These are phyloP conservation scores for Tor tambroides DNA, from an alignment of 2,113 vertebrate species.

Conservation along the genomic window DNA sequence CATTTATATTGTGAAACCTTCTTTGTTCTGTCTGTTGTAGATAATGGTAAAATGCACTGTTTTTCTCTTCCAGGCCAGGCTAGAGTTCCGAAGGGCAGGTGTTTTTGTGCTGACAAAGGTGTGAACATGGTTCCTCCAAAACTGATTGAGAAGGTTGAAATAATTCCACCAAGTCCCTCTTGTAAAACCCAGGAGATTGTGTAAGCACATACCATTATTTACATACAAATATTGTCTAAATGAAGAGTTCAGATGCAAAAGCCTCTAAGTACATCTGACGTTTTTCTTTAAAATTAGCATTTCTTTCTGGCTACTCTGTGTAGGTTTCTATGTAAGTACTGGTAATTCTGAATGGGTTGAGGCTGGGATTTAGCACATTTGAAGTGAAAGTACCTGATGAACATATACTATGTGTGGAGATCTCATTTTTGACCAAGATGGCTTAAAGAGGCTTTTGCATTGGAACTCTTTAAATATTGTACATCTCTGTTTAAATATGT, in stretches of 20 bases:
- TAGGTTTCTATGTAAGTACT: too few relatives aligned
- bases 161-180: background rate
- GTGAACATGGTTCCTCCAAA: background rate
- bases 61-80: background rate
- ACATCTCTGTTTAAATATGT: background rate
- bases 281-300: too few relatives aligned
- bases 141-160: constrained; percentile 30
- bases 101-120: constrained; percentile 11
- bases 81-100: background rate
- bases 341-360: too few relatives aligned
- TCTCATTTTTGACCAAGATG: too few relatives aligned
- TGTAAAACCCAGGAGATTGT: constrained; percentile 34
- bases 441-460: too few relatives aligned
- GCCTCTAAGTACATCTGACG: too few relatives aligned
- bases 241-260: too few relatives aligned
- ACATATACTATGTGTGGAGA: too few relatives aligned
- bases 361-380: too few relatives aligned
- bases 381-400: too few relatives aligned
- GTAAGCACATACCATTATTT: constrained; percentile 20
- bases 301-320: too few relatives aligned
- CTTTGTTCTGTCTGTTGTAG: background rate
- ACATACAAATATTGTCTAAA: too few relatives aligned
- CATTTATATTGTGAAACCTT: background rate
- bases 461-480: background rate
- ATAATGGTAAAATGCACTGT: background rate